Base-by-base conservation (phyloP, 1,140 invertebrate genomes). In the Achatina immaculata region DNA sequence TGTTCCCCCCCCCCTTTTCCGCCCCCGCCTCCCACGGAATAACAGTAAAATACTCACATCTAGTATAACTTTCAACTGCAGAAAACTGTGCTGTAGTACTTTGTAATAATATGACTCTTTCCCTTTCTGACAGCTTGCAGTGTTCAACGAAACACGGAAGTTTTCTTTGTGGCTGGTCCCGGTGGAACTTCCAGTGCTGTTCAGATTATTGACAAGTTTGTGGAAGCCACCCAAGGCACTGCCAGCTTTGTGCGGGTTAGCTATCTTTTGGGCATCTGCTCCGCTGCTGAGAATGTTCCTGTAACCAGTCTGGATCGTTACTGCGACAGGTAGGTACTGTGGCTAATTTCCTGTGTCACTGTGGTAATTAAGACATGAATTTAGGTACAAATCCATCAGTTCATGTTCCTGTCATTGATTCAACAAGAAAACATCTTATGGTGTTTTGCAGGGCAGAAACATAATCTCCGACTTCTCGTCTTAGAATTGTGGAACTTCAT, bases 101-200 rank as follows among this genome's bases (percentile, higher is more conserved):
- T 16, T 24, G 34, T 43, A 3, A 71, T 0, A n/a, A 4, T 16
- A 69, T 14, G 11, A n/a, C 9, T 45, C n/a, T n/a, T n/a, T n/a
- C n/a, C n/a, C n/a, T n/a, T n/a, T n/a, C n/a, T n/a, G n/a, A n/a
- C n/a, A 84, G 83, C 40, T 14, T 84, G 83, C 38, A 31, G 0
- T 3, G 75, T 81, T 2, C 0, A 31, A 7, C 24, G 51, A 16
- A n/a, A 75, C 24, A 73, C 81, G 7, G 83, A 84, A 31, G 2
- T 84, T 28, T 55, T 78, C 43, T 84, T 84, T 66, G 77, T 84
- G 73, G 78, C 83, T 42, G 81, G 72, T 28, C 78, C 73, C 0
- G 62, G 43, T 34, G 73, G 34, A 1, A 43, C 55, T 21, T 66
- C 78, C 40, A 74, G 81, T n/a, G 83, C 83, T 34, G 58, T 78